These are phyloP conservation scores for Neopipo cinnamomea DNA, from an alignment of 2,113 vertebrate genomes.

Conservation along the genomic window DNA sequence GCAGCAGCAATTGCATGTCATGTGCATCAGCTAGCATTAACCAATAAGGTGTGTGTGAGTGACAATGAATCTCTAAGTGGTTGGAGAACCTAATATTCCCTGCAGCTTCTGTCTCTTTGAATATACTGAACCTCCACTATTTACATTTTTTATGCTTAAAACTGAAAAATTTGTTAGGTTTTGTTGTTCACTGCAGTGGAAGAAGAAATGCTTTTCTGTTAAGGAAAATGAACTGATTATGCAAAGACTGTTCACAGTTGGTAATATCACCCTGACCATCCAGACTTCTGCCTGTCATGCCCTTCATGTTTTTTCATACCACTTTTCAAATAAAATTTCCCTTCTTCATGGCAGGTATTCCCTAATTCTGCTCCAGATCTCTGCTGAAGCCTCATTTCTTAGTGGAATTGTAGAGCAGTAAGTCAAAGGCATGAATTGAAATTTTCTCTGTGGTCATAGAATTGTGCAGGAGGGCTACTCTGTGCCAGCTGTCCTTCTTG, in stretches of 20 bases:
- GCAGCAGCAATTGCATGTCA: background rate
- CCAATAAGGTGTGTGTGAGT: background rate
- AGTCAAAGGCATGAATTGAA: background rate
- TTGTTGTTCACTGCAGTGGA: background rate
- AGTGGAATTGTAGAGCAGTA: background rate
- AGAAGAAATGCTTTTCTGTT: background rate
- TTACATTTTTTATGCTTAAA: background rate
- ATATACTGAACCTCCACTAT: background rate
- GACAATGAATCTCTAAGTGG: background rate
- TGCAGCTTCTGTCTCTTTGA: background rate
- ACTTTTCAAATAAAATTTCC: background rate
- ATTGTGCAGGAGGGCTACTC: background rate
- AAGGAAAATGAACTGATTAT: background rate
- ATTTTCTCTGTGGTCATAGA: background rate
- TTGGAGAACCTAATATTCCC: background rate
- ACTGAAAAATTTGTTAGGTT: background rate
- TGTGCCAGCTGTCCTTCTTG: background rate
- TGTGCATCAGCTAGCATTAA: background rate
- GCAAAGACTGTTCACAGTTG: background rate
- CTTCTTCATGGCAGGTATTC: background rate
- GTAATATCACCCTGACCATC: background rate
- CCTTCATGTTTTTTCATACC: background rate
- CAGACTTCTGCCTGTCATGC: background rate
- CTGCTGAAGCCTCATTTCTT: background rate
- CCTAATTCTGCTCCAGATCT: background rate